Conservation (phyloP, 2,888 invertebrate species). For the Rhogogaster chlorosoma region DNA sequence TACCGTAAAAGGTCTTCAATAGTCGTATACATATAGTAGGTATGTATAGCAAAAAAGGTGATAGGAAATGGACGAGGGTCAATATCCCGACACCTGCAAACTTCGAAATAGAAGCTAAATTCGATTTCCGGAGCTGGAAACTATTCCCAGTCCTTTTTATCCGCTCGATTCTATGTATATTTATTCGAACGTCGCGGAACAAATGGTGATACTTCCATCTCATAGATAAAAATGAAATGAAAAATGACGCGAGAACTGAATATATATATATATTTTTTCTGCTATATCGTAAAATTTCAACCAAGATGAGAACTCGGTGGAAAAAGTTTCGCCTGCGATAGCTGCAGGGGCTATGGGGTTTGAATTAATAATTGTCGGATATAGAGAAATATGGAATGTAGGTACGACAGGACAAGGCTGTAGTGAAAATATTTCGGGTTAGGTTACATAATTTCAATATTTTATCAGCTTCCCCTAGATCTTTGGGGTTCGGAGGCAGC, state of each 20-base stretch:
- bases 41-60: not conserved
- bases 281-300: not conserved
- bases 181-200: not conserved
- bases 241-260: not conserved
- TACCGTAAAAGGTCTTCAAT: slow-evolving; percentile 9
- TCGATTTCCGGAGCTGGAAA: slow-evolving; percentile 23
- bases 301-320: not conserved
- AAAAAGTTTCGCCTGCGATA: not conserved
- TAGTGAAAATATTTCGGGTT: slow-evolving; percentile 6
- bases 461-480: slow-evolving; percentile 14
- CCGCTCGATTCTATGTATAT: not conserved
- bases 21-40: not conserved
- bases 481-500: not conserved
- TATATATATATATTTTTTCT: not conserved
- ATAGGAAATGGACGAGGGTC: slow-evolving; percentile 43
- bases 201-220: not conserved
- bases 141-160: not conserved
- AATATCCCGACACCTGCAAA: slow-evolving; percentile 14
- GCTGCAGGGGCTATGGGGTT: not conserved
- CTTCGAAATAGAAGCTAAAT: slow-evolving; percentile 9
- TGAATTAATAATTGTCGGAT: slow-evolving; percentile 26
- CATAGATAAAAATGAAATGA: not conserved
- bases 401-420: slow-evolving; percentile 1
- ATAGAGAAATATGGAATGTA: not conserved
- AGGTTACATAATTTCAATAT: slow-evolving; percentile 31